phyloP scores from a whole-genome alignment of 2,888 invertebrate genomes.

The Cryptus armator region DNA sequence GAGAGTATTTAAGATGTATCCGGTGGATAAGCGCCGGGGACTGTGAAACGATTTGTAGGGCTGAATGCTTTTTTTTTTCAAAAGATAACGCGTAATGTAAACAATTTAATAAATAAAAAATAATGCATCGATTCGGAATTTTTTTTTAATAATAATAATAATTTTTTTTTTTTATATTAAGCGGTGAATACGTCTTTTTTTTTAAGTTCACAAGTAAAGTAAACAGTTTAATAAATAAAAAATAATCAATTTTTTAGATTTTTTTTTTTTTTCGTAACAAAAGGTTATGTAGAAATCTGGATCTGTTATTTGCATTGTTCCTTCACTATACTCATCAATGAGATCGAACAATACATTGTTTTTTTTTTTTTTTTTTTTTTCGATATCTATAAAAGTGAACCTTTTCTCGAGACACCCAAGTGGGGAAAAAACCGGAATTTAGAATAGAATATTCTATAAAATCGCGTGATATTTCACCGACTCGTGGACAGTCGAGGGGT shows the following conservation, averaged over 20 bases:
- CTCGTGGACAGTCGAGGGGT: conserved; percentile 24
- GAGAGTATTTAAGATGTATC: conserved; percentile 71
- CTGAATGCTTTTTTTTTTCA: not conserved
- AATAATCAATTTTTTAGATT: too few species aligned
- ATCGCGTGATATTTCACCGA: conserved; percentile 50
- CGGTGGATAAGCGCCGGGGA: conserved; percentile 51
- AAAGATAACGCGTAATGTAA: not conserved
- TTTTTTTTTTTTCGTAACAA: too few species aligned
- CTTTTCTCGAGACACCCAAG: not conserved
- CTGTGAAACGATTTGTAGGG: too few species aligned
- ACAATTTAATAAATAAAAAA: not conserved
- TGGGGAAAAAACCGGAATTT: not conserved
- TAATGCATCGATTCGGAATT: not conserved
- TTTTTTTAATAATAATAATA: not conserved
- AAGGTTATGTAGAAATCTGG: too few species aligned
- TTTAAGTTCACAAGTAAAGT: too few species aligned
- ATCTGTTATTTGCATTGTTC: too few species aligned
- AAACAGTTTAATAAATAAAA: too few species aligned
- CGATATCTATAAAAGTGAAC: not conserved
- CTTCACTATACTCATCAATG: too few species aligned
- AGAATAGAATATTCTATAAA: conserved; percentile 24
- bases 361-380: not conserved
- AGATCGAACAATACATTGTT: too few species aligned
- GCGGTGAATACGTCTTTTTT: too few species aligned
- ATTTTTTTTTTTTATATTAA: too few species aligned